Evolutionary conservation across 2,888 invertebrate genomes (phyloP).

Genomic region (Dyspetes luteomarginatus): DNA sequence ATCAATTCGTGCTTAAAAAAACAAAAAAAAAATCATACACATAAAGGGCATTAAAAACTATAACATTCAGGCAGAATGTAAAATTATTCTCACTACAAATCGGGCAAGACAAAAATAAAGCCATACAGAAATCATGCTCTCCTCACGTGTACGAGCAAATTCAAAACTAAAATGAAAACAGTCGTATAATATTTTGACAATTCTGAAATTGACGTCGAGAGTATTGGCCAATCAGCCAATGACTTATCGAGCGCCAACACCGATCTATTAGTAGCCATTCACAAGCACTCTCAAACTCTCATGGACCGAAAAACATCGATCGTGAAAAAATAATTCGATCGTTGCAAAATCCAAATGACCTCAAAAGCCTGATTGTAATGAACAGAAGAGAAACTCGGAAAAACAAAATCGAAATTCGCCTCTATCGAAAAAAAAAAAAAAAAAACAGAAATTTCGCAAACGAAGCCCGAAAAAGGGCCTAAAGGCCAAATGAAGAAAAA

Average conservation of each 20-base stretch:
- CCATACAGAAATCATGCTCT: conserved; percentile 39
- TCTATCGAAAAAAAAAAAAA: conserved; percentile 20
- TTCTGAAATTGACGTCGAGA: conserved; percentile 44
- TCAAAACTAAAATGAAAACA: conserved; percentile 32
- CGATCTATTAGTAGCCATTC: conserved; percentile 26
- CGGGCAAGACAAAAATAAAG: conserved; percentile 27
- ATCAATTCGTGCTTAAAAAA: conserved; percentile 11
- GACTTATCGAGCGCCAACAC: conserved; percentile 36
- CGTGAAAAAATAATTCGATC: conserved; percentile 37
- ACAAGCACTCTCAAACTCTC: conserved; percentile 45
- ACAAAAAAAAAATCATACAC: not conserved
- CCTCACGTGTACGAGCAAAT: conserved; percentile 38
- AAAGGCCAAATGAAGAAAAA: not conserved
- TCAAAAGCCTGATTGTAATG: conserved; percentile 48
- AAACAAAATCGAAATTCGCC: conserved; percentile 22
- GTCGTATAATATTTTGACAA: conserved; percentile 17
- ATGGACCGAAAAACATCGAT: conserved; percentile 40
- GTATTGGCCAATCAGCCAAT: conserved; percentile 62
- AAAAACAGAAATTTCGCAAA: conserved; percentile 38
- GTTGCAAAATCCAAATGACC: conserved; percentile 50
- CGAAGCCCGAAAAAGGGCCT: conserved; percentile 29
- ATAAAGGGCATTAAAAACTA: conserved; percentile 54
- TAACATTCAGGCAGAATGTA: conserved; percentile 30
- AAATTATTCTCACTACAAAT: conserved; percentile 43
- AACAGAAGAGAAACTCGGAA: conserved; percentile 3